Conservation (phyloP, 2,888 invertebrate genomes). For the Hypercompe scribonia region DNA sequence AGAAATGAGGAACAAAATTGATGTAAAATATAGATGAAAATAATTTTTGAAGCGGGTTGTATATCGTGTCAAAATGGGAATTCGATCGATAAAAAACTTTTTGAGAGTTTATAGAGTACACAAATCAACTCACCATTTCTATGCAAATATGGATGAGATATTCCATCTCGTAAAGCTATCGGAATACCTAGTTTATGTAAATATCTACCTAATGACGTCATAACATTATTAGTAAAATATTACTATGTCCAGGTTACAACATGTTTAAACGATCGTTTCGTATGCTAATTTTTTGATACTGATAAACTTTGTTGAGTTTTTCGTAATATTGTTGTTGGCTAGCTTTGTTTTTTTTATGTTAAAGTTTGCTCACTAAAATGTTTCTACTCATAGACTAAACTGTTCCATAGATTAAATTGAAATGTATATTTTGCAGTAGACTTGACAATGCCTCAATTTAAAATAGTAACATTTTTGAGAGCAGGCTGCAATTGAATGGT, state of each 20-base stretch:
- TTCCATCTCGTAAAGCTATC: neutral
- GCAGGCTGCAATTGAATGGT: slow-evolving; percentile 38
- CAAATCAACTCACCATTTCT: no score
- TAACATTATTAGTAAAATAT: neutral
- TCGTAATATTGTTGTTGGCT: slow-evolving; percentile 43
- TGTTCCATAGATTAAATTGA: neutral
- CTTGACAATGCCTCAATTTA: slow-evolving; percentile 10
- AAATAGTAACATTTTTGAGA: slow-evolving; percentile 25
- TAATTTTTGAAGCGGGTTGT: no score
- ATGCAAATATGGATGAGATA: neutral
- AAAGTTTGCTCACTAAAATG: slow-evolving; percentile 31
- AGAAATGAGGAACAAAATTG: no score
- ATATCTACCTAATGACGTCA: neutral
- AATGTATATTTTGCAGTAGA: neutral
- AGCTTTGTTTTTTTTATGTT: slow-evolving; percentile 43
- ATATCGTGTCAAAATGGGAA: no score
- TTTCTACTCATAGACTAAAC: neutral
- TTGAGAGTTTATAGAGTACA: no score
- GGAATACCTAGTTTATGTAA: neutral
- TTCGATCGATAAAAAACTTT: no score
- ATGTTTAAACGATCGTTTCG: slow-evolving; percentile 5
- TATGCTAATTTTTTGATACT: slow-evolving; percentile 30
- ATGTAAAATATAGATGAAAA: no score
- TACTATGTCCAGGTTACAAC: neutral
- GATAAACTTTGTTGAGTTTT: slow-evolving; percentile 41